A percentile compares a stretch with the other conserved stretches of the same genome.
These are phyloP conservation scores for Amphipoea oculea DNA, from an alignment of 2,888 invertebrate genomes.

Conservation along the genomic window DNA sequence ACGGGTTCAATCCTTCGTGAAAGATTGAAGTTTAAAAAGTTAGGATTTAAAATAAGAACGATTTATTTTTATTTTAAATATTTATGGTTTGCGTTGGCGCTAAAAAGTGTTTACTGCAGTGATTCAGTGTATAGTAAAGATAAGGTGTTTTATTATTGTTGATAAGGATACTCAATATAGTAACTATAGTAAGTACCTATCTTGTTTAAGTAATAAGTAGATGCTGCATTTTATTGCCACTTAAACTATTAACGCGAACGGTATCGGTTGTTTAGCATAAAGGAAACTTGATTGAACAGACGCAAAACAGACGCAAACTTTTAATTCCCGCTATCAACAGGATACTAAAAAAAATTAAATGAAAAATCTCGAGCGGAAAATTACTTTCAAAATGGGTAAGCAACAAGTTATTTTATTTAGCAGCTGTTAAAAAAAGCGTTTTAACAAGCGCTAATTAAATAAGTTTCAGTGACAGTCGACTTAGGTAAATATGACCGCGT, in stretches of 20 bases:
- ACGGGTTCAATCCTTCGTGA: conserved; percentile 30
- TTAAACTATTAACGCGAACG: conserved; percentile 18
- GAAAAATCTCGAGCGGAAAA: neutral
- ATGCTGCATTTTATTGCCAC: conserved; percentile 32
- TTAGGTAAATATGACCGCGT: conserved; percentile 48
- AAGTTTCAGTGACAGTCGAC: conserved; percentile 32
- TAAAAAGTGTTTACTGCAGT: conserved; percentile 42
- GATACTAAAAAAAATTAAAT: conserved; percentile 1
- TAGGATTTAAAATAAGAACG: conserved; percentile 13
- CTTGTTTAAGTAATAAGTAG: conserved; percentile 16
- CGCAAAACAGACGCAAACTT: conserved; percentile 11
- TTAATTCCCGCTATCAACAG: conserved; percentile 11
- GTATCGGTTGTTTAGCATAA: conserved; percentile 13
- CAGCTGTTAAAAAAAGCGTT: conserved; percentile 34
- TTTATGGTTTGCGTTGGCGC: conserved; percentile 24
- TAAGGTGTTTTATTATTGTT: conserved; percentile 42
- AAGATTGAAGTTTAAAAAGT: conserved; percentile 34
- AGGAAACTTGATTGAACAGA: conserved; percentile 14
- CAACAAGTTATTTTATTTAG: conserved; percentile 31
- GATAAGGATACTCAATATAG: conserved; percentile 30
- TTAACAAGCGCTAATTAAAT: conserved; percentile 52
- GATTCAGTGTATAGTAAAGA: conserved; percentile 41
- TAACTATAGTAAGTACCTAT: conserved; percentile 31
- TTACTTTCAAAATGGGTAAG: conserved; percentile 7
- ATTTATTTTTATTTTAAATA: conserved; percentile 18